phyloP scores from a whole-genome alignment of 1,140 invertebrate genomes.

The Drosophila ananassae region DNA sequence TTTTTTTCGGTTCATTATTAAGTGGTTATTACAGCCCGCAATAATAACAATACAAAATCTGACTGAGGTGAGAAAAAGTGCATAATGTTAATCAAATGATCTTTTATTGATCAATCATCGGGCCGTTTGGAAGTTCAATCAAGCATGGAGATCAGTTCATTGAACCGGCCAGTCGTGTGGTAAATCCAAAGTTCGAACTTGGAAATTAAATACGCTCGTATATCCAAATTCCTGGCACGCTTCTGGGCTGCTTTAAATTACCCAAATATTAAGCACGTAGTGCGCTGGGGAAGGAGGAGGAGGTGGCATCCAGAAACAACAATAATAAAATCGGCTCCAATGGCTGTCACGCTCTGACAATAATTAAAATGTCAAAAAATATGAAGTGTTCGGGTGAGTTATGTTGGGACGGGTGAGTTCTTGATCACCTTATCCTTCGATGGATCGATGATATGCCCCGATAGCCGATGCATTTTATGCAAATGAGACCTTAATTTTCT shows the following conservation, averaged over 20 bases:
- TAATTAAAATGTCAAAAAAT: conserved; percentile 73
- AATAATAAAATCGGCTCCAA: conserved; percentile 34
- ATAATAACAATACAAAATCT: conserved; percentile 19
- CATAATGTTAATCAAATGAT: conserved; percentile 60
- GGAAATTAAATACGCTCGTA: conserved; percentile 10
- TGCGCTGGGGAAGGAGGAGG: background rate
- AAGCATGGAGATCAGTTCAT: conserved; percentile 53
- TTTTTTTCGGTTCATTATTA: conserved; percentile 37
- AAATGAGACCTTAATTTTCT: conserved; percentile 70
- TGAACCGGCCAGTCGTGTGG: conserved; percentile 52
- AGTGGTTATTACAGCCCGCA: conserved; percentile 28
- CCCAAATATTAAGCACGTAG: conserved; percentile 70
- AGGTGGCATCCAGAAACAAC: conserved; percentile 16
- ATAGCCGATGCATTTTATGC: conserved; percentile 56
- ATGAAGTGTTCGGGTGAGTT: conserved; percentile 65
- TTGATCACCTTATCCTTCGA: conserved; percentile 15
- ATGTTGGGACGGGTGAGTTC: conserved; percentile 46
- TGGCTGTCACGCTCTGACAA: conserved; percentile 57
- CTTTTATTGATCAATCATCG: conserved; percentile 62
- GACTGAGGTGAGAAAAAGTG: conserved; percentile 58
- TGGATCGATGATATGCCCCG: conserved; percentile 17
- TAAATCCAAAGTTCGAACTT: conserved; percentile 41
- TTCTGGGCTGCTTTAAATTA: conserved; percentile 73
- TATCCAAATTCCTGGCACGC: conserved; percentile 59
- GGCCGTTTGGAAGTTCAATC: conserved; percentile 14